phyloP scores from a whole-genome alignment of 2,113 vertebrate species.

The Saiga tatarica region DNA sequence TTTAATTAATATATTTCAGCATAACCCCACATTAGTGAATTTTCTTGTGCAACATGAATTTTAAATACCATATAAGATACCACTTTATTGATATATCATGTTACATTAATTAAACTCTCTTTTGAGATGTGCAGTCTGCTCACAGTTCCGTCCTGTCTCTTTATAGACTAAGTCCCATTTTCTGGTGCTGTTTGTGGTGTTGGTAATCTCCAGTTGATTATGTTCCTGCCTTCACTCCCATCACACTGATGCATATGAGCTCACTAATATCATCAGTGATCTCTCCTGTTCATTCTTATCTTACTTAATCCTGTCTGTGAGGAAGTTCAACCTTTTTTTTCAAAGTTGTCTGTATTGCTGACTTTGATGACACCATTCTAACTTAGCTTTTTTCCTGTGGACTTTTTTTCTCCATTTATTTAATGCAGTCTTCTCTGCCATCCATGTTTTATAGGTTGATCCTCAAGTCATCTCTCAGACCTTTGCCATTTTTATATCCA shows the following conservation, averaged over 20 bases:
- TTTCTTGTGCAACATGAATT: background rate
- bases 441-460: background rate
- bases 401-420: background rate
- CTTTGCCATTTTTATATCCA: background rate
- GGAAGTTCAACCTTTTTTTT: background rate
- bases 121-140: background rate
- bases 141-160: background rate
- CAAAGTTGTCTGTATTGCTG: background rate
- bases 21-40: background rate
- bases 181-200: too few relatives aligned
- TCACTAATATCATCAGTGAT: background rate
- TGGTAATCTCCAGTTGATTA: background rate
- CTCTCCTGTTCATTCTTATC: background rate
- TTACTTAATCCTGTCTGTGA: background rate
- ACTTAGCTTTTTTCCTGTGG: background rate
- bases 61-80: background rate
- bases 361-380: background rate
- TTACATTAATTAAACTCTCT: background rate
- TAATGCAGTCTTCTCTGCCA: background rate
- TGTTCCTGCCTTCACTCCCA: background rate
- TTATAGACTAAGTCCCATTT: background rate
- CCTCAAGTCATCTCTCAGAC: background rate
- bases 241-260: background rate
- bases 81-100: background rate
- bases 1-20: background rate